Evolutionary conservation across 2,113 vertebrate genomes (phyloP), one percentile per base, ranked within the genome.

Genomic region (Gila orcuttii): DNA sequence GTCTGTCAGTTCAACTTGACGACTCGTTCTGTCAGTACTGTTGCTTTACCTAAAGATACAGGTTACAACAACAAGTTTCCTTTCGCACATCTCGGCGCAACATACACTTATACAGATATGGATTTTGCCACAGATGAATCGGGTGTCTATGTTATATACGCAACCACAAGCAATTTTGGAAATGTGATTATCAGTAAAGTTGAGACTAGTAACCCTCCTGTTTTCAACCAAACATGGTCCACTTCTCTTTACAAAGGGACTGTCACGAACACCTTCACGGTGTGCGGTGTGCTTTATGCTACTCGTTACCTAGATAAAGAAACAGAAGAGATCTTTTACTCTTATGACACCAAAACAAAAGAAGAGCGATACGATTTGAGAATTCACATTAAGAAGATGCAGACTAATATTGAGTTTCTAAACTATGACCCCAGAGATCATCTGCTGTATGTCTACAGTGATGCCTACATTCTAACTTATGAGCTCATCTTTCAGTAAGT

Each of bases 71-170:
- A 89, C 60, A 94, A 94, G 45, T 91, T 92, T 28, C 93, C 93
- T 62, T 95, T 92, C 81, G 95, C 93, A 86, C 73, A 90, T 31
- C 84, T 93, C 5, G 92, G 88, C 0, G 78, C 89, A 33, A 92
- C 94, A 64, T 95, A 94, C 89, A 12, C 1, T 0, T 93, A 52
- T 88, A 94, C 94, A 0, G 94, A 95, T 78, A n/a, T 95, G 19
- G 94, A 95, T 90, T 86, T 95, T 75, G 79, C 92, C 4, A 95
- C 94, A 0, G 94, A 95, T 25, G 95, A 95, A 86, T 93, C 90
- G 0, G 94, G 94, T 0, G 59, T 95, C 33, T 95, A 94, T 93
- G 93, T 94, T 55, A 88, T 92, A 71, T 95, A 94, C 69, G 89
- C 92, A 78, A 90, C 93, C 8, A 64, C 25, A 0, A 88, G 91